Base-by-base conservation (phyloP, 2,888 invertebrate species). In the Cheilosia scutellata region DNA sequence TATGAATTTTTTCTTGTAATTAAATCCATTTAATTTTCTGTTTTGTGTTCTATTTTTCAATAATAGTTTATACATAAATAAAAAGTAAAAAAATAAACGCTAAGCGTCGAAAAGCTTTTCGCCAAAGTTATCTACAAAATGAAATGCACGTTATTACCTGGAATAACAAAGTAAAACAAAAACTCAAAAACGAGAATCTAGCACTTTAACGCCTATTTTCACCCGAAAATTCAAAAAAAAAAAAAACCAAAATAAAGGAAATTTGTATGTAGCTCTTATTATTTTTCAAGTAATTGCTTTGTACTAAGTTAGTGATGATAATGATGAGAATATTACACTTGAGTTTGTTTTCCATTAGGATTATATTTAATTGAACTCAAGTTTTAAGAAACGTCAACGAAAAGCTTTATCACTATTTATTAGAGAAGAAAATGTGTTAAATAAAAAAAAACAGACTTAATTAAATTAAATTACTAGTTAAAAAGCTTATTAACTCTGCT, bases 361-460 rank as follows among this genome's bases (percentile, higher is more conserved):
- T 0, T 68, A 55, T 55, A 55, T 57, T 75, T 55, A 65, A 74
- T 72, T 80, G 44, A 65, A 65, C 65, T 9, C 11, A 68, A 4
- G 63, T 84, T 27, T 75, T 60, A 51, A 51, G 57, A 20, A 77
- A 63, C 82, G 57, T 86, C 82, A 86, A 86, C 86, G 86, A 86
- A 86, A 86, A 86, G 86, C 86, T 86, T 86, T 86, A 86, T 79
- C 63, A 79, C 55, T 74, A 79, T 63, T 68, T 70, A 70, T 53
- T 51, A 37, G 16, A 44, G 6, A 47, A 66, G 31, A 47, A 68
- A 62, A 49, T 16, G 68, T 66, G 53, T 80, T 74, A 57, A 74
- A 60, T 55, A 37, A 79, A 51, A 27, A n/a, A 44, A 13, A 44
- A 44, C n/a, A 47, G 44, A 16, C 37, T 80, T 49, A 82, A 80